Conservation (phyloP, 2,113 vertebrate genomes). For the Danionella cerebrum region DNA sequence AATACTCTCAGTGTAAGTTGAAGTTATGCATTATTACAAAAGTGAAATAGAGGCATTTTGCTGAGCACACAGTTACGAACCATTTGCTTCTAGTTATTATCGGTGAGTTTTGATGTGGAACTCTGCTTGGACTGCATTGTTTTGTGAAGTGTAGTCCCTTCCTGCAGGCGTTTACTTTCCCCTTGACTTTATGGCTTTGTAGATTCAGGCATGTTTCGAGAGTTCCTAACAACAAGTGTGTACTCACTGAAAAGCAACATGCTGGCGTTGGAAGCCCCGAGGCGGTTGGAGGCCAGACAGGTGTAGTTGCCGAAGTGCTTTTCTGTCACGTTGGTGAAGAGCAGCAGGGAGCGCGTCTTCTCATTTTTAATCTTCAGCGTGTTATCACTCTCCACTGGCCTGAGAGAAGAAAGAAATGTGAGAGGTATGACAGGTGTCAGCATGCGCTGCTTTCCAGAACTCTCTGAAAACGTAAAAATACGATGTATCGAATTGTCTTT, state of each 20-base stretch:
- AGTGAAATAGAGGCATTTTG: not conserved
- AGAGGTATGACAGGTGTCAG: not conserved
- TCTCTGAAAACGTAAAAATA: too few species aligned
- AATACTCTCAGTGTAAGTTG: not conserved
- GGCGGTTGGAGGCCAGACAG: slow-evolving; percentile 80
- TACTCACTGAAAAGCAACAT: slow-evolving; percentile 82
- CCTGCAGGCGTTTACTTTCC: slow-evolving; percentile 8
- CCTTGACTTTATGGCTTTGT: not conserved
- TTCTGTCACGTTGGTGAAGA: slow-evolving; percentile 83
- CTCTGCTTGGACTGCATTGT: not conserved
- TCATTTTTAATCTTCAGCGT: slow-evolving; percentile 83
- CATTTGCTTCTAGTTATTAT: not conserved
- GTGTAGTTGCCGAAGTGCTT: slow-evolving; percentile 92
- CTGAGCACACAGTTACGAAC: not conserved
- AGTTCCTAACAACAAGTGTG: not conserved
- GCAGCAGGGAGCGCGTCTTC: slow-evolving; percentile 82
- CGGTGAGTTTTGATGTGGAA: too few species aligned
- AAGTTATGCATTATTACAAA: slow-evolving; percentile 9
- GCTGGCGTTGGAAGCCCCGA: slow-evolving; percentile 80
- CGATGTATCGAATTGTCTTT: too few species aligned
- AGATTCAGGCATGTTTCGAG: not conserved
- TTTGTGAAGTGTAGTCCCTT: not conserved
- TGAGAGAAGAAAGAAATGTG: slow-evolving; percentile 39
- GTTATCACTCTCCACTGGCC: slow-evolving; percentile 70
- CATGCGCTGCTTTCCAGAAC: not conserved